Conservation (phyloP, 1,140 invertebrate species). For the Leptinotarsa texana region DNA sequence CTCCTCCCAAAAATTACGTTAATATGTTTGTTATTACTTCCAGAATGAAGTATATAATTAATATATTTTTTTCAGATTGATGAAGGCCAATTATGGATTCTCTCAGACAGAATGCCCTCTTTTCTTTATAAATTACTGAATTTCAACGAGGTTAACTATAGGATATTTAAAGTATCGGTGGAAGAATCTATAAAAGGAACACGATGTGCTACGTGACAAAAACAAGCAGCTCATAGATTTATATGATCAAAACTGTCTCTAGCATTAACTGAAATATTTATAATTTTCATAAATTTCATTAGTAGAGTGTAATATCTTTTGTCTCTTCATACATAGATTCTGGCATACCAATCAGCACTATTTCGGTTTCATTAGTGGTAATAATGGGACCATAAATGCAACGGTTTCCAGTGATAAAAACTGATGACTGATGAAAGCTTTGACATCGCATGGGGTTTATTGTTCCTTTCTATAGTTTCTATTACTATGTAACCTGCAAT, state of each 20-base stretch:
- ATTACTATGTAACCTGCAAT: too few relatives aligned
- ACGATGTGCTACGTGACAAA: slow-evolving; percentile 53
- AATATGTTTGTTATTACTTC: too few relatives aligned
- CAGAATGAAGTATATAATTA: too few relatives aligned
- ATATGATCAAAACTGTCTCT: too few relatives aligned
- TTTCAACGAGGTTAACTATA: slow-evolving; percentile 63
- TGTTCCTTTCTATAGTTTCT: too few relatives aligned
- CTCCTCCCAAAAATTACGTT: too few relatives aligned
- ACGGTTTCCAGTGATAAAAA: too few relatives aligned
- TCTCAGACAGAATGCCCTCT: slow-evolving; percentile 68
- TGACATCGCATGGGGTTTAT: too few relatives aligned
- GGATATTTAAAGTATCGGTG: slow-evolving; percentile 63
- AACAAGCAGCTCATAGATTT: too few relatives aligned
- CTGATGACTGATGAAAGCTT: too few relatives aligned
- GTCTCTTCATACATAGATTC: not conserved
- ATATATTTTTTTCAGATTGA: slow-evolving; percentile 58
- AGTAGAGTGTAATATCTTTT: not conserved
- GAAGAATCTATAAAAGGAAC: slow-evolving; percentile 63
- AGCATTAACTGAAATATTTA: not conserved
- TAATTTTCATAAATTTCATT: not conserved
- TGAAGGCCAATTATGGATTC: slow-evolving; percentile 65
- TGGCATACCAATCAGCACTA: not conserved
- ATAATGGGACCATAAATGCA: too few relatives aligned
- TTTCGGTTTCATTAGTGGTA: not conserved
- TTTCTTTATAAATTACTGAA: slow-evolving; percentile 64